These are phyloP conservation scores for Adela reaumurella DNA, from an alignment of 2,888 invertebrate species.

Conservation along the genomic window DNA sequence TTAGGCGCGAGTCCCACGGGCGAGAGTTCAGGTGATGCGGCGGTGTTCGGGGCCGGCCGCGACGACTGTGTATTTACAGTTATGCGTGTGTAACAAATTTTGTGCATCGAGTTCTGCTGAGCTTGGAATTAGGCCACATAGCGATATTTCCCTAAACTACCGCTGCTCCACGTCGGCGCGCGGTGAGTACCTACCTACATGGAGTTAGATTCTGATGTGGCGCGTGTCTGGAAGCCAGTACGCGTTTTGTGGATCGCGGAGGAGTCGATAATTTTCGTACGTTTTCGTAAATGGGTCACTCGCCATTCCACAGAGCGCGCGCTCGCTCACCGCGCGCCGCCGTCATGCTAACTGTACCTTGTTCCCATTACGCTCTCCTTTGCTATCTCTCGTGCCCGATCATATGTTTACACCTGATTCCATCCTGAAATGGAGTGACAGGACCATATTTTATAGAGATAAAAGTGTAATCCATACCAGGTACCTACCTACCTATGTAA, in stretches of 20 bases:
- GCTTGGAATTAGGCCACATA: slow-evolving; percentile 59
- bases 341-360: background rate
- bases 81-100: slow-evolving; percentile 56
- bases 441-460: too few species aligned
- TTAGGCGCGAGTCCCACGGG: background rate
- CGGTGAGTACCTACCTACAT: background rate
- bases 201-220: too few species aligned
- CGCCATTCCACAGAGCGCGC: slow-evolving; percentile 34
- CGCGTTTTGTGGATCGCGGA: background rate
- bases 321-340: background rate
- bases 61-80: slow-evolving; percentile 47
- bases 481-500: too few species aligned
- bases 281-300: slow-evolving; percentile 57
- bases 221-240: too few species aligned
- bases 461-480: too few species aligned
- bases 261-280: slow-evolving; percentile 44
- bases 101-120: slow-evolving; percentile 50
- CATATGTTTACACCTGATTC: background rate
- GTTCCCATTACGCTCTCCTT: background rate
- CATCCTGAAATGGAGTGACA: background rate
- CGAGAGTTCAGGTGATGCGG: background rate
- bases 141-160: slow-evolving; percentile 60
- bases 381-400: background rate
- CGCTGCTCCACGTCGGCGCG: slow-evolving; percentile 55
- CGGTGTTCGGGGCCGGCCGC: background rate